phyloP scores from a whole-genome alignment of 2,113 vertebrate species.

The Ammospiza nelsoni region DNA sequence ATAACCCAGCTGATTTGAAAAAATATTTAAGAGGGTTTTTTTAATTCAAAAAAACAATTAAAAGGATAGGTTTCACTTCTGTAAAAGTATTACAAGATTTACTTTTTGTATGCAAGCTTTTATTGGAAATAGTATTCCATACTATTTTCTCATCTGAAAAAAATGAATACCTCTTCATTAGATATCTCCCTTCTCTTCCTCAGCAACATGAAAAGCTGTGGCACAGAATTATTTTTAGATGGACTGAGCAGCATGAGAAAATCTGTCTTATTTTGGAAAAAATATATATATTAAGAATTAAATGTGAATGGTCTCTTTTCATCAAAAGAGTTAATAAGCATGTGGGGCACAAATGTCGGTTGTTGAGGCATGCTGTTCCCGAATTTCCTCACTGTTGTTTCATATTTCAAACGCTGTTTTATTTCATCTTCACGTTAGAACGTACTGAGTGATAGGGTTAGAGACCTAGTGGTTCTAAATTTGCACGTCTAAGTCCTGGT shows the following conservation, averaged over 20 bases:
- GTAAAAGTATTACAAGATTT: neutral
- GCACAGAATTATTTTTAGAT: slow-evolving; percentile 27
- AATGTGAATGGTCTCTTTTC: slow-evolving; percentile 31
- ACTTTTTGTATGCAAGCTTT: neutral
- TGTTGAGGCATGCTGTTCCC: slow-evolving; percentile 44
- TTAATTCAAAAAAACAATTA: neutral
- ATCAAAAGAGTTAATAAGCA: slow-evolving; percentile 15
- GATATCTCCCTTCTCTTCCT: neutral
- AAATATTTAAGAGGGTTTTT: neutral
- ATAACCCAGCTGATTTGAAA: neutral
- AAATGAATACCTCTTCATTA: neutral
- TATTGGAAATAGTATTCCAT: neutral
- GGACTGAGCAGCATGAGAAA: neutral
- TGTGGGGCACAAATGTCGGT: slow-evolving; percentile 4
- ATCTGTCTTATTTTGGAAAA: slow-evolving; percentile 21
- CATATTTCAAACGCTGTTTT: slow-evolving; percentile 61
- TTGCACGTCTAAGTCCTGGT: neutral
- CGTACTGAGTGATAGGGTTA: slow-evolving; percentile 63
- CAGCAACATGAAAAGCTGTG: neutral
- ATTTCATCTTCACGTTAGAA: slow-evolving; percentile 54
- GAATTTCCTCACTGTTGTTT: slow-evolving; percentile 65
- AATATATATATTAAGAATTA: slow-evolving; percentile 1
- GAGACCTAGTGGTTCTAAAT: neutral
- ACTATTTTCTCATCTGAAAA: neutral
- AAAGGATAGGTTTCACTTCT: neutral